These are phyloP conservation scores for Ormyrus labotus DNA, from an alignment of 2,888 invertebrate species.

Conservation along the genomic window DNA sequence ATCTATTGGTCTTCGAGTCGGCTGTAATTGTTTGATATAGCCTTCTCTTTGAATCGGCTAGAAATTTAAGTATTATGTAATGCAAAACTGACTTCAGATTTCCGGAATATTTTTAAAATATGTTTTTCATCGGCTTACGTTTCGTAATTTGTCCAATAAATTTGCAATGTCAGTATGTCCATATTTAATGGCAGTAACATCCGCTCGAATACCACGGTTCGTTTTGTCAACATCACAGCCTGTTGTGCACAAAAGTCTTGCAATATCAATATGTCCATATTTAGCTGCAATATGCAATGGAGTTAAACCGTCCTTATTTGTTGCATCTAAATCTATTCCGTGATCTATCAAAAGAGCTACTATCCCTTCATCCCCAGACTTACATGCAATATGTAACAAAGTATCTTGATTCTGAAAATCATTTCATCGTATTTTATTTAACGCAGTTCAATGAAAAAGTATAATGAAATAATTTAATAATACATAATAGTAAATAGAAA, in stretches of 20 bases:
- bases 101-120: too few species aligned
- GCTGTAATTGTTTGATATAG: slow-evolving; percentile 81
- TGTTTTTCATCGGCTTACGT: slow-evolving; percentile 74
- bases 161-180: slow-evolving; percentile 84
- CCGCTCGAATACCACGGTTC: slow-evolving; percentile 84
- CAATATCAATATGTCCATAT: slow-evolving; percentile 84
- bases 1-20: slow-evolving; percentile 78
- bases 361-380: slow-evolving; percentile 71
- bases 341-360: slow-evolving; percentile 71
- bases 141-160: slow-evolving; percentile 81
- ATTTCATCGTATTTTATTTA: background rate
- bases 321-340: slow-evolving; percentile 78
- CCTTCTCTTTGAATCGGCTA: slow-evolving; percentile 75
- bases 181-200: slow-evolving; percentile 86
- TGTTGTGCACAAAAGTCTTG: slow-evolving; percentile 82
- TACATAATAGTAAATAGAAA: background rate
- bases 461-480: slow-evolving; percentile 5
- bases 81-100: too few species aligned
- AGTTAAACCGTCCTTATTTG: slow-evolving; percentile 80
- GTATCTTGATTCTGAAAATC: slow-evolving; percentile 79
- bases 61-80: slow-evolving; percentile 43
- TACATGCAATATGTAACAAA: slow-evolving; percentile 80
- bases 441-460: background rate
- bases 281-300: slow-evolving; percentile 85
- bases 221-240: slow-evolving; percentile 83